Evolutionary conservation across 2,113 vertebrate genomes (phyloP), one percentile per base, ranked within the genome.

Genomic region (Neotoma lepida): DNA sequence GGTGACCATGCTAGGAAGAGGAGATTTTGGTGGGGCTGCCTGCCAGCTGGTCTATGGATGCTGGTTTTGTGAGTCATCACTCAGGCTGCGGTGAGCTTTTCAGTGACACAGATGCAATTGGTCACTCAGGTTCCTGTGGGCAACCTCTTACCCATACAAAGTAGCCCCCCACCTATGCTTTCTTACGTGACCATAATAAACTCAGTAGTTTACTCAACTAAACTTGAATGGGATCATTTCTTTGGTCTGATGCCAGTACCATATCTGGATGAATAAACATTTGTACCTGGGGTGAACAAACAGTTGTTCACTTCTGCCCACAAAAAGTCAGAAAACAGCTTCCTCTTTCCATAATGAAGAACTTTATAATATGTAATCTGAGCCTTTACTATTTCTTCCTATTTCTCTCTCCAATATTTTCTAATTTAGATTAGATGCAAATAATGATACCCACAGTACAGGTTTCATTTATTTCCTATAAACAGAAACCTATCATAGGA

Each of bases 381-480:
- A 49, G 9, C 3, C 26, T 86, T 63, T 61, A 61, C 56, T 82
- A 30, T 87, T 91, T 63, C 49, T 90, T 64, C 6, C 20, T 68
- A n/a, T 51, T 84, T 90, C 35, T 39, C 44, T 74, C 74, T 84
- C 28, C 30, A 74, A n/a, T 9, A 44, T 18, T 63, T 88, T 66
- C 49, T 86, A 86, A 73, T 68, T 90, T 35, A 87, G 20, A 85
- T 35, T 35, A 93, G 71, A 87, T 24, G 28, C 35, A 92, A 56
- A 84, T 46, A 86, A 96, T 94, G 51, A 89, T 30, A 91, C 24
- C 88, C 81, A 81, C 46, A 35, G 8, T 4, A 70, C 73, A 63
- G 44, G 15, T 54, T 96, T 64, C 86, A 78, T 71, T 89, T 93
- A 93, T 91, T 58, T 91, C 35, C 33, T 85, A 56, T 14, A 90